Evolutionary conservation across 2,888 invertebrate genomes (phyloP).

Genomic region (Oscheius myriophilus): DNA sequence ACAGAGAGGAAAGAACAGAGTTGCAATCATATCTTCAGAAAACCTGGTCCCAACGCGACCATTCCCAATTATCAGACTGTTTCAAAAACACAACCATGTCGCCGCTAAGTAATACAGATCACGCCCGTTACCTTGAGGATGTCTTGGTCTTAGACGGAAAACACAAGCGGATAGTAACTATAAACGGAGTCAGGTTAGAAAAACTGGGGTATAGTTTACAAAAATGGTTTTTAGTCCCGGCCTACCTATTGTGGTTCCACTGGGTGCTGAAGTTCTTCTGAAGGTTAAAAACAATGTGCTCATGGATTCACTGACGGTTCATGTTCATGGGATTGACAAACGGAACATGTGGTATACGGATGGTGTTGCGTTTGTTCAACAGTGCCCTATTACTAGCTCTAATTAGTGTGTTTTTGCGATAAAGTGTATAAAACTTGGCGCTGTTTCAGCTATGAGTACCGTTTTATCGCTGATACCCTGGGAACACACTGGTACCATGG

Average conservation of each 20-base stretch:
- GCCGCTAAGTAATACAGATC: slow-evolving; percentile 10
- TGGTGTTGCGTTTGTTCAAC: slow-evolving; percentile 63
- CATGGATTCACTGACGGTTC: slow-evolving; percentile 59
- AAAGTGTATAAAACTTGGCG: neutral
- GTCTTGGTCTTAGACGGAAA: slow-evolving; percentile 53
- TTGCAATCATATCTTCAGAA: slow-evolving; percentile 34
- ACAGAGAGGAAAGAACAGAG: too few species aligned
- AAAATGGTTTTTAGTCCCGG: slow-evolving; percentile 53
- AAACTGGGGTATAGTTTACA: neutral
- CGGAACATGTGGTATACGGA: slow-evolving; percentile 62
- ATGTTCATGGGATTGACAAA: slow-evolving; percentile 66
- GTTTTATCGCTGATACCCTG: slow-evolving; percentile 64
- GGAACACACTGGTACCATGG: slow-evolving; percentile 66
- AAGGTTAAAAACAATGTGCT: slow-evolving; percentile 55
- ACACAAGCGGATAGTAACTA: slow-evolving; percentile 49
- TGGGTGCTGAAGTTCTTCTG: slow-evolving; percentile 58
- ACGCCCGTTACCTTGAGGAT: slow-evolving; percentile 35
- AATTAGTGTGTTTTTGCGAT: slow-evolving; percentile 27
- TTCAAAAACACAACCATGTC: slow-evolving; percentile 29
- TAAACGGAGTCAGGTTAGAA: slow-evolving; percentile 54
- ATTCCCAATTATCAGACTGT: slow-evolving; percentile 45
- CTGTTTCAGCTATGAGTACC: slow-evolving; percentile 52
- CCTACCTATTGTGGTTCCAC: slow-evolving; percentile 57
- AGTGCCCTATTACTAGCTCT: slow-evolving; percentile 62
- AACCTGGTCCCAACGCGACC: slow-evolving; percentile 40